Conservation (phyloP, 2,888 invertebrate species). For the Tachina lurida region DNA sequence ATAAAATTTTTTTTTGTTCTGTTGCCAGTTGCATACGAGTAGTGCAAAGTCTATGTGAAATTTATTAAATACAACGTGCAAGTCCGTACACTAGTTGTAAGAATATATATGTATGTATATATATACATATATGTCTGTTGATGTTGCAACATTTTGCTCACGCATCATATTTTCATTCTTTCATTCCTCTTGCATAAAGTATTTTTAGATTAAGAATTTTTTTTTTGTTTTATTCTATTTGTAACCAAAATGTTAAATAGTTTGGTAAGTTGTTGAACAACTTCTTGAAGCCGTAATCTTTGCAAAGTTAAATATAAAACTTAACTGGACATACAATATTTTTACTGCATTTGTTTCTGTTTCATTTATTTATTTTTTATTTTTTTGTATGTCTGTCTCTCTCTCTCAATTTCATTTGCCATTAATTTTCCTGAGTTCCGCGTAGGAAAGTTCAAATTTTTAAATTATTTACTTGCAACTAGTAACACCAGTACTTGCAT, state of each 20-base stretch:
- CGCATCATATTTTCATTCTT: slow-evolving; percentile 61
- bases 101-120: no score
- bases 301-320: slow-evolving; percentile 62
- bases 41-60: slow-evolving; percentile 70
- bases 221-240: slow-evolving; percentile 16
- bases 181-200: slow-evolving; percentile 52
- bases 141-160: slow-evolving; percentile 58
- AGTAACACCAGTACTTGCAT: neutral
- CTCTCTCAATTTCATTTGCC: slow-evolving; percentile 34
- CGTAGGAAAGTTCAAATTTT: slow-evolving; percentile 65
- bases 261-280: slow-evolving; percentile 68
- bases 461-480: slow-evolving; percentile 48
- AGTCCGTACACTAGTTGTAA: neutral
- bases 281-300: slow-evolving; percentile 64
- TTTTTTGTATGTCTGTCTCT: no score
- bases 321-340: slow-evolving; percentile 59
- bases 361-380: no score
- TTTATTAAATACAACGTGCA: slow-evolving; percentile 66
- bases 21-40: slow-evolving; percentile 34
- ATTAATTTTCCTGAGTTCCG: slow-evolving; percentile 66
- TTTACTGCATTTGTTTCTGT: slow-evolving; percentile 15
- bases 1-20: neutral
- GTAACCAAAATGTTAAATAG: slow-evolving; percentile 66
- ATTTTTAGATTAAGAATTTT: slow-evolving; percentile 58
- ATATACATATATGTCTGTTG: neutral